Evolutionary conservation across 1,140 invertebrate species (phyloP).

Genomic region (Nephila pilipes): DNA sequence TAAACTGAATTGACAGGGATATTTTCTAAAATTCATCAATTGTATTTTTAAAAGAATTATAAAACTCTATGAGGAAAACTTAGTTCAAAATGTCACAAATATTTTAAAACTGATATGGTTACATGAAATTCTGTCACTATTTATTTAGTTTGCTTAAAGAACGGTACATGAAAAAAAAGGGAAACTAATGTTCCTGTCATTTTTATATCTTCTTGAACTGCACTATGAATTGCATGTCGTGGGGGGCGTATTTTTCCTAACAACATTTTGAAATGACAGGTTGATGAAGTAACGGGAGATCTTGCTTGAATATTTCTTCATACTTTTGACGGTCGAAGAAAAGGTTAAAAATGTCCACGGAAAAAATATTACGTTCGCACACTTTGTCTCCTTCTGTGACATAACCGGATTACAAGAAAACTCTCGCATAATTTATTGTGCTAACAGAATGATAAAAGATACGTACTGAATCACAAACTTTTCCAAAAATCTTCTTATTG

Average conservation of each 20-base stretch:
- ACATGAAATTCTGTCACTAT: slow-evolving; percentile 37
- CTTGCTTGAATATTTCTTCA: slow-evolving; percentile 28
- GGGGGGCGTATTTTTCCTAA: background rate
- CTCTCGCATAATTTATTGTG: too few species aligned
- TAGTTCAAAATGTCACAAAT: too few species aligned
- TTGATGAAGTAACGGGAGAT: slow-evolving; percentile 8
- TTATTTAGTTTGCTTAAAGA: background rate
- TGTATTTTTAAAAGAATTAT: too few species aligned
- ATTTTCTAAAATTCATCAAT: too few species aligned
- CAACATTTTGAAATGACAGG: slow-evolving; percentile 36
- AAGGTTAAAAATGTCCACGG: background rate
- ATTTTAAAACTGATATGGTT: too few species aligned
- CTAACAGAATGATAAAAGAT: too few species aligned
- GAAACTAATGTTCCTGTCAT: background rate
- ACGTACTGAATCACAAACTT: too few species aligned
- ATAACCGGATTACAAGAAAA: too few species aligned
- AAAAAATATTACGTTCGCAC: background rate
- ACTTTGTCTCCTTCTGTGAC: background rate
- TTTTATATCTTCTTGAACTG: background rate
- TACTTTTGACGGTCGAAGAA: background rate
- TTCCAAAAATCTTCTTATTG: too few species aligned
- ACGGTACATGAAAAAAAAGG: background rate
- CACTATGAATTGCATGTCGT: background rate
- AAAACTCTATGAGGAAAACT: too few species aligned
- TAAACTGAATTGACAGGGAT: too few species aligned